Percentiles rank a stretch among this genome's conserved stretches.
Conservation (phyloP, 2,113 vertebrate species). For the Spea bombifrons region DNA sequence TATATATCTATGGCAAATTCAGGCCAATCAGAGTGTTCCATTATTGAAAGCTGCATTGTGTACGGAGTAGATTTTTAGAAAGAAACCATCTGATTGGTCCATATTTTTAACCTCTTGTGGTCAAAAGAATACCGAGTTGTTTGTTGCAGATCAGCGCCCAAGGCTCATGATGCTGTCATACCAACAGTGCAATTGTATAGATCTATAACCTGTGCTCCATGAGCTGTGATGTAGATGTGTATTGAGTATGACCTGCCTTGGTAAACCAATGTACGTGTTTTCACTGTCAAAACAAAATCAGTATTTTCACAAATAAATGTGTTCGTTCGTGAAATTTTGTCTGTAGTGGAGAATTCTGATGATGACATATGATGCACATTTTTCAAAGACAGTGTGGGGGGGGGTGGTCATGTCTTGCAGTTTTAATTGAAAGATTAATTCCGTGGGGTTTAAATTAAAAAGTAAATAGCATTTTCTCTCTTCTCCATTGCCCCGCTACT, state of each 20-base stretch:
- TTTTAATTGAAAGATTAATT: neutral
- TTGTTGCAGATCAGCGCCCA: constrained; percentile 13
- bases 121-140: constrained; percentile 8
- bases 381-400: neutral
- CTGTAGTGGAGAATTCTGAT: constrained; percentile 24
- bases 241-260: constrained; percentile 29
- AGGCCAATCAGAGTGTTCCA: constrained; percentile 8
- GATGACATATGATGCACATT: neutral
- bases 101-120: neutral
- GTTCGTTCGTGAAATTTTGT: constrained; percentile 2
- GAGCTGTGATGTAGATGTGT: constrained; percentile 33
- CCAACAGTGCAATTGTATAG: constrained; percentile 15
- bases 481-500: no score
- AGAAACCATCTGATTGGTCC: constrained; percentile 6
- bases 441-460: no score
- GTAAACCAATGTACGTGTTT: constrained; percentile 42
- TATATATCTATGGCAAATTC: neutral
- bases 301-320: constrained; percentile 56
- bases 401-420: neutral
- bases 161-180: constrained; percentile 13
- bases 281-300: constrained; percentile 26
- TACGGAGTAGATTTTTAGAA: neutral
- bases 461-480: no score
- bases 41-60: constrained; percentile 4
- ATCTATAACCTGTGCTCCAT: constrained; percentile 23